Conservation (phyloP, 2,888 invertebrate genomes). For the Chymomyza caudatula region DNA sequence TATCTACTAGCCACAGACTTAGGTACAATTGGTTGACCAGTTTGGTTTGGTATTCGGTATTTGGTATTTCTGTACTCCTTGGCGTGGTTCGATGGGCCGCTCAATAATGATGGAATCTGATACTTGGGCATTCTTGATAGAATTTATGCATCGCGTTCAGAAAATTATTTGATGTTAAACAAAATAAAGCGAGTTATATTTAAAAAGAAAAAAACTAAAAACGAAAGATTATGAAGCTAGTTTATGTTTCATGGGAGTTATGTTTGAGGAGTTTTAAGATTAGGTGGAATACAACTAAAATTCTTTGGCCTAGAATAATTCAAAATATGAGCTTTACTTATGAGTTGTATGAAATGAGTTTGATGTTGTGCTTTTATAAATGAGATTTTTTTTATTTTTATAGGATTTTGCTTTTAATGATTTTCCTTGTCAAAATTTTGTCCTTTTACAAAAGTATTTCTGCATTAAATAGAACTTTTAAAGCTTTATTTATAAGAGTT, state of each 20-base stretch:
- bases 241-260: not conserved
- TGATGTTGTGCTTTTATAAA: not conserved
- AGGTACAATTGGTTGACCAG: slow-evolving; percentile 37
- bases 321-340: slow-evolving; percentile 2
- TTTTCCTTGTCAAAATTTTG: slow-evolving; percentile 46
- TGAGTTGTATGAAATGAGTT: slow-evolving; percentile 41
- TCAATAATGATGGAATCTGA: slow-evolving; percentile 79
- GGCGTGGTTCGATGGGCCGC: slow-evolving; percentile 77
- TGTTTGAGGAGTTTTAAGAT: not conserved
- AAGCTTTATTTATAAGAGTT: too few relatives aligned
- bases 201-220: not conserved
- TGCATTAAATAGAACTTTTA: too few relatives aligned
- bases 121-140: slow-evolving; percentile 57
- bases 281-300: not conserved
- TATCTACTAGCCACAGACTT: slow-evolving; percentile 52
- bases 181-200: not conserved
- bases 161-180: not conserved
- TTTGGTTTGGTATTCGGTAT: slow-evolving; percentile 32
- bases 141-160: slow-evolving; percentile 1
- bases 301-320: not conserved
- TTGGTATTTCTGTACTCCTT: slow-evolving; percentile 41
- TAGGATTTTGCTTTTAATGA: not conserved
- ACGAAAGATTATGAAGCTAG: not conserved
- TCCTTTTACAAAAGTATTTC: slow-evolving; percentile 38
- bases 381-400: slow-evolving; percentile 2